phyloP scores from a whole-genome alignment of 2,113 vertebrate species.

The Climacteris rufus region DNA sequence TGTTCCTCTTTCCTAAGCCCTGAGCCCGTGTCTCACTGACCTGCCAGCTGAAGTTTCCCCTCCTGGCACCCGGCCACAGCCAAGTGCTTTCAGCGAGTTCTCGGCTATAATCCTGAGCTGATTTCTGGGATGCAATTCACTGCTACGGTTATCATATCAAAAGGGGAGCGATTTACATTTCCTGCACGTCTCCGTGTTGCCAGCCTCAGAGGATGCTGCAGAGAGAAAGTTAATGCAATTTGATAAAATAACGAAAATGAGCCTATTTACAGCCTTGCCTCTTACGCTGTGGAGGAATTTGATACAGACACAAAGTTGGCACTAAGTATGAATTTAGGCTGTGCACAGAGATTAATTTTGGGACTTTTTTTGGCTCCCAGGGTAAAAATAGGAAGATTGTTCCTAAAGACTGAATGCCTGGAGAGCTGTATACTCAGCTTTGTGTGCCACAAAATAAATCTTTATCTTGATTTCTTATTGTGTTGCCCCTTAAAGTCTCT shows the following conservation, averaged over 20 bases:
- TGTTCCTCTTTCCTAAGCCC: background rate
- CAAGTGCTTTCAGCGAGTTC: slow-evolving; percentile 35
- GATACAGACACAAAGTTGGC: slow-evolving; percentile 5
- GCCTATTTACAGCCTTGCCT: slow-evolving; percentile 25
- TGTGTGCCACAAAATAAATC: background rate
- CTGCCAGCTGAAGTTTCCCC: slow-evolving; percentile 33
- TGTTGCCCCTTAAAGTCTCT: background rate
- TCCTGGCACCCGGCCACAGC: background rate
- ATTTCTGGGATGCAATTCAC: slow-evolving; percentile 57
- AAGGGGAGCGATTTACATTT: slow-evolving; percentile 62
- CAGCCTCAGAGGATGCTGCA: slow-evolving; percentile 31
- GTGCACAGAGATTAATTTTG: background rate
- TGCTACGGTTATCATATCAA: slow-evolving; percentile 47
- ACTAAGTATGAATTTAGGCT: slow-evolving; percentile 21
- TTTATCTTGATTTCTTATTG: slow-evolving; percentile 34
- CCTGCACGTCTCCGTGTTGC: slow-evolving; percentile 26
- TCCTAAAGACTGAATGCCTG: background rate
- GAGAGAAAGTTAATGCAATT: slow-evolving; percentile 55
- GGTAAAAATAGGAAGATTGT: slow-evolving; percentile 33
- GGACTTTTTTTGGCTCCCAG: background rate
- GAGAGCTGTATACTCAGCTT: background rate
- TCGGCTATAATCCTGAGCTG: slow-evolving; percentile 45
- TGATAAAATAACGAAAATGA: slow-evolving; percentile 53
- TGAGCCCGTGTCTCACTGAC: background rate
- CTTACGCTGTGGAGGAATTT: slow-evolving; percentile 3